Percentiles rank a stretch among this genome's conserved stretches.
phyloP scores from a whole-genome alignment of 2,113 vertebrate species.

The Passer montanus region DNA sequence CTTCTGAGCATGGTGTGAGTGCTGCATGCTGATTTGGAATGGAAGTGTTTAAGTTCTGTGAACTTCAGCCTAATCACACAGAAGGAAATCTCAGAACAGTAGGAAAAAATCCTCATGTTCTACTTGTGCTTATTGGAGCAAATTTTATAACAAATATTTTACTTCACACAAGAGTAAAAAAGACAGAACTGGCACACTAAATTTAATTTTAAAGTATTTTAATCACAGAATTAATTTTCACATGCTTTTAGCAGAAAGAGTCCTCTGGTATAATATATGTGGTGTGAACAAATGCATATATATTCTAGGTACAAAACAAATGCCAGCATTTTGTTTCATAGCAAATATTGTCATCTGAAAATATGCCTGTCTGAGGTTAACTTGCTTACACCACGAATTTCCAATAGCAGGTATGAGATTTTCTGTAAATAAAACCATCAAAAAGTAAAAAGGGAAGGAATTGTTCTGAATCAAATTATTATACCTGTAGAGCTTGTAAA shows the following conservation, averaged over 20 bases:
- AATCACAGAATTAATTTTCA: not conserved
- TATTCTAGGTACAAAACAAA: not conserved
- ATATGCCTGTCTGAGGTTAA: not conserved
- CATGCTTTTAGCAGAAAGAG: not conserved
- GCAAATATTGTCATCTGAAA: constrained; percentile 6
- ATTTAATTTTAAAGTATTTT: not conserved
- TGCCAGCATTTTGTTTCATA: accelerated
- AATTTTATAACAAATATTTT: not conserved
- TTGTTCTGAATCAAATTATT: not conserved
- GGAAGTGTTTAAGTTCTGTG: not conserved
- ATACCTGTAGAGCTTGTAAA: constrained; percentile 16
- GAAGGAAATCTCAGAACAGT: not conserved
- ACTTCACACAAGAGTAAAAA: not conserved
- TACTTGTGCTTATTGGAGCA: not conserved
- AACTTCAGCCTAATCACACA: not conserved
- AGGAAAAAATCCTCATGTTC: not conserved
- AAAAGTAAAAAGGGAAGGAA: constrained; percentile 20
- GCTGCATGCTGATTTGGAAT: not conserved
- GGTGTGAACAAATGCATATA: not conserved
- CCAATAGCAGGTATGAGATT: not conserved
- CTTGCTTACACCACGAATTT: not conserved
- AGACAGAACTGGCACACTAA: not conserved
- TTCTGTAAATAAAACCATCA: constrained; percentile 48
- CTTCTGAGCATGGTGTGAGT: not conserved
- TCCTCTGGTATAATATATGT: accelerated